phyloP scores from a whole-genome alignment of 2,113 vertebrate genomes.

The Toxotes jaculatrix region DNA sequence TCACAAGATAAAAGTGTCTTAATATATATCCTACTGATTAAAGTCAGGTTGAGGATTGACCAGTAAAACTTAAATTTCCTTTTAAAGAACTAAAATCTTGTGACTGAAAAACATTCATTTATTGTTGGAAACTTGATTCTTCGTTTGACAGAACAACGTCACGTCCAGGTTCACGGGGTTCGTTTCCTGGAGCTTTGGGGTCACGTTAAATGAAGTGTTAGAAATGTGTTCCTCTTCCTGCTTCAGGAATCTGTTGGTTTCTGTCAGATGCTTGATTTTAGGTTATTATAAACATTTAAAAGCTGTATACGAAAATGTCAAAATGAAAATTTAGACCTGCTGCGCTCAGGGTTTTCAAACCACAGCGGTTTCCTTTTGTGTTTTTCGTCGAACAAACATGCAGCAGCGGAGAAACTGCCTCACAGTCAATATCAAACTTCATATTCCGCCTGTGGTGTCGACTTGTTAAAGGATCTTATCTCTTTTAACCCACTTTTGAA shows the following conservation, averaged over 20 bases:
- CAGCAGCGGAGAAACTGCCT: background rate
- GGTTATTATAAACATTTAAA: too few relatives aligned
- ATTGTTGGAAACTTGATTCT: background rate
- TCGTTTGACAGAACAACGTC: background rate
- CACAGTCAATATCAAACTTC: background rate
- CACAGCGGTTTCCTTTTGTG: background rate
- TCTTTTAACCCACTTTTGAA: background rate
- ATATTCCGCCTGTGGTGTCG: too few relatives aligned
- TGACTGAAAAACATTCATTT: background rate
- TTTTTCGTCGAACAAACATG: background rate
- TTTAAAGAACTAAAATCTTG: too few relatives aligned
- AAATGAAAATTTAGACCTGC: background rate
- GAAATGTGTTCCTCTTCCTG: too few relatives aligned
- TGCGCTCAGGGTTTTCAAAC: background rate
- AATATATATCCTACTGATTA: too few relatives aligned
- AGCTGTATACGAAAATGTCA: background rate
- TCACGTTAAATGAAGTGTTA: too few relatives aligned
- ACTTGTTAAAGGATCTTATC: background rate
- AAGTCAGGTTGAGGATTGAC: too few relatives aligned
- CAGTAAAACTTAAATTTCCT: too few relatives aligned
- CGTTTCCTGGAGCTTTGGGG: background rate
- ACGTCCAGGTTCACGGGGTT: too few relatives aligned
- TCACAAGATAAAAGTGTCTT: too few relatives aligned
- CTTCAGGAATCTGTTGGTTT: too few relatives aligned
- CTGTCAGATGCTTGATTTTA: too few relatives aligned